Base-by-base conservation (phyloP, 1,140 invertebrate species). In the Tigriopus japonicus region DNA sequence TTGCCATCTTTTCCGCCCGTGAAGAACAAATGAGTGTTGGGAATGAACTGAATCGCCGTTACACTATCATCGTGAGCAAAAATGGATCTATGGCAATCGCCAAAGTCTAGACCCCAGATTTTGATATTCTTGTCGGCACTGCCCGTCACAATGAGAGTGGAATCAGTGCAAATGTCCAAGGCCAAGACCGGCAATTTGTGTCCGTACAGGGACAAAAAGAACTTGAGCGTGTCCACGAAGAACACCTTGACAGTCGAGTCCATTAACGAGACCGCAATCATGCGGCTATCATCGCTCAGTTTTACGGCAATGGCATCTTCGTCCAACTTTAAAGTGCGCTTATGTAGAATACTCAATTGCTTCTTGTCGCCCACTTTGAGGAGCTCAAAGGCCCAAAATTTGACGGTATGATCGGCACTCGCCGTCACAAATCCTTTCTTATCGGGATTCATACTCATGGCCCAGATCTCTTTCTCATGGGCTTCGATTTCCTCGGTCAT, bases 91-190 rank as follows among this genome's bases (percentile, higher is more conserved):
- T 68, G 66, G 64, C 78, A 80, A 72, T 99, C 93, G 17, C 95
- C 96, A 74, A 96, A 98, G 72, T 98, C 92, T 70, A 98, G 78
- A 51, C 94, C 93, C 94, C 94, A 99, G 63, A 98, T 85, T 76
- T 97, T 95, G 5, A 98, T 79, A 72, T 91, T 95, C 19, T 92
- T 79, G 74, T 99, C 96, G 0, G 84, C 84, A 15, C 92, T 95
- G 21, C 93, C 94, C 0, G 94, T 96, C 1, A 81, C 87, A 62
- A 98, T 84, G 1, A 98, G 68, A 1, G 79, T 80, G 0, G 83
- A 88, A 73, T 98, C 94, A 65, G 82, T 84, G 0, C 86, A 91
- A 64, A 98, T 94, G 69, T 98, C 93, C 76, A 98, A 78, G 67
- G 86, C 87, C 0, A 88, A 74, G 0, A 97, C 88, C 1, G 96